Conservation (phyloP, 1,140 invertebrate species). For the Drosophila cardini region DNA sequence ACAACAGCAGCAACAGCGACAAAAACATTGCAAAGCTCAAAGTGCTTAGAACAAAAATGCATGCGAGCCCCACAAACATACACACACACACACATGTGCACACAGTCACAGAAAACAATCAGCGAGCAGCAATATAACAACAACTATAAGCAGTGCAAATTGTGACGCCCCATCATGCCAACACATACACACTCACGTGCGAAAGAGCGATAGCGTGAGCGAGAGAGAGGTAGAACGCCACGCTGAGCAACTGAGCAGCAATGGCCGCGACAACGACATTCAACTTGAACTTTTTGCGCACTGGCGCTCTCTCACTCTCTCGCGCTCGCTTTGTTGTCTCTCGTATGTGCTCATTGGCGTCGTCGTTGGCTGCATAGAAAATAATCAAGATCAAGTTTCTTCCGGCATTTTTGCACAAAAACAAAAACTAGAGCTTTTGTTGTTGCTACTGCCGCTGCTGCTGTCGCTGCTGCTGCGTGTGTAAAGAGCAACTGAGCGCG, state of each 20-base stretch:
- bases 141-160: conserved; percentile 47
- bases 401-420: conserved; percentile 76
- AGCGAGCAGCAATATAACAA: conserved; percentile 24
- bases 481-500: conserved; percentile 39
- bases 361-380: conserved; percentile 56
- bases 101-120: conserved; percentile 3
- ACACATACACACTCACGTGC: conserved; percentile 9
- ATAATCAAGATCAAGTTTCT: conserved; percentile 84
- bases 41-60: conserved; percentile 61
- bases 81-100: conserved; percentile 17
- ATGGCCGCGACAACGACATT: conserved; percentile 78
- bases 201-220: conserved; percentile 12
- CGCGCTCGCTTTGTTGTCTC: conserved; percentile 18
- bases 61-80: conserved; percentile 43
- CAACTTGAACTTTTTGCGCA: conserved; percentile 83
- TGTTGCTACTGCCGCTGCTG: conserved; percentile 22
- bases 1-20: not conserved
- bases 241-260: conserved; percentile 29
- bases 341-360: conserved; percentile 32
- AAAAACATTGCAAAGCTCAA: conserved; percentile 53
- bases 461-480: not conserved
- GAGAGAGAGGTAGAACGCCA: conserved; percentile 8
- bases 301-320: conserved; percentile 42
- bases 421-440: conserved; percentile 74
- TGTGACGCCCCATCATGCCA: conserved; percentile 59